phyloP scores from a whole-genome alignment of 2,113 vertebrate species.

The Phylloscopus trochiloides region DNA sequence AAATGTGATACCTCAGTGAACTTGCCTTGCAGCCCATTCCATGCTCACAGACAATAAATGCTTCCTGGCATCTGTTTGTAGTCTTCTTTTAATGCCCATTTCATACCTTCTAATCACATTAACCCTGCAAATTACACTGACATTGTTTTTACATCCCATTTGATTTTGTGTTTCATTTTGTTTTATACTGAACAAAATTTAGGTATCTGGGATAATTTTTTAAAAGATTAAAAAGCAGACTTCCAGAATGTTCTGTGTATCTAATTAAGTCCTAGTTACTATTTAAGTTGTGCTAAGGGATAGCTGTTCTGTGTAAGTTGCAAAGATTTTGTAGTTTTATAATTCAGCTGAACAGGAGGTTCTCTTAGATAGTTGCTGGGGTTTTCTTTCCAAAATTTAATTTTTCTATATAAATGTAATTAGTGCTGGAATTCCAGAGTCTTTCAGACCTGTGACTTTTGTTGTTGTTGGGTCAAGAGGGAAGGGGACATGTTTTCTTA shows the following conservation, averaged over 20 bases:
- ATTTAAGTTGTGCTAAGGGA: not conserved
- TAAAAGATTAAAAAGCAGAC: not conserved
- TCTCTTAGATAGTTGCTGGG: too few species aligned
- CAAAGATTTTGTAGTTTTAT: not conserved
- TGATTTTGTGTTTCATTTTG: not conserved
- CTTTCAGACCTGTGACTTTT: too few species aligned
- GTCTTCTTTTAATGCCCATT: not conserved
- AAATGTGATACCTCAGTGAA: not conserved
- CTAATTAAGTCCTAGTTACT: not conserved
- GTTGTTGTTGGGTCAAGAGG: too few species aligned
- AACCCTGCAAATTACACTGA: not conserved
- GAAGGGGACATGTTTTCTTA: too few species aligned
- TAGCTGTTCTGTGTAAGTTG: not conserved
- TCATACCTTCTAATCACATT: not conserved
- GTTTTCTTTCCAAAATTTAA: too few species aligned
- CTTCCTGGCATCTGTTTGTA: not conserved
- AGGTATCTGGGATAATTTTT: not conserved
- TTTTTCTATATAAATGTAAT: too few species aligned
- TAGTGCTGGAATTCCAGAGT: too few species aligned
- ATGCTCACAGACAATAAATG: not conserved
- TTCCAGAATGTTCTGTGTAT: not conserved
- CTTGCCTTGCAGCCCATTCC: not conserved
- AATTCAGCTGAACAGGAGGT: not conserved
- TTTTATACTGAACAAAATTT: not conserved
- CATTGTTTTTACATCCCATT: not conserved